These are phyloP conservation scores for Megalops atlanticus DNA, from an alignment of 2,113 vertebrate species.

Conservation along the genomic window DNA sequence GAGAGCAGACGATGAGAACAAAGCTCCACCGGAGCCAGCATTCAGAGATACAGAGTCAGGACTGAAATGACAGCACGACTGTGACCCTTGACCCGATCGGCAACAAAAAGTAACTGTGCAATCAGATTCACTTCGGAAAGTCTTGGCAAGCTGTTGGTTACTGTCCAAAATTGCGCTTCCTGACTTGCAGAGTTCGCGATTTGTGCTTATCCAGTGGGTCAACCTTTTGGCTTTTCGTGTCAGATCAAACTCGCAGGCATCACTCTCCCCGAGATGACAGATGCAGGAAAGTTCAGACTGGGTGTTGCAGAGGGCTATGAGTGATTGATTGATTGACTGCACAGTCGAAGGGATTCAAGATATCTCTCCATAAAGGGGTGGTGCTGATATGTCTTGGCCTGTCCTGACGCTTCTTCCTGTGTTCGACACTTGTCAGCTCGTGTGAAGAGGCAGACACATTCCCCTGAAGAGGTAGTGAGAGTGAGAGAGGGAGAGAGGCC, in stretches of 20 bases:
- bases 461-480: too few species aligned
- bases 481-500: too few species aligned
- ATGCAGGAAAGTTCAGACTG: background rate
- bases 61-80: background rate
- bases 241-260: background rate
- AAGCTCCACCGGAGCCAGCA: background rate
- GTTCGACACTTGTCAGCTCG: too few species aligned
- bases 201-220: background rate
- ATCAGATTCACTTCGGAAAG: too few species aligned
- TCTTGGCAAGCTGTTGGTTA: background rate
- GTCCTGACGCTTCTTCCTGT: too few species aligned
- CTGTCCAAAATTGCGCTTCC: background rate
- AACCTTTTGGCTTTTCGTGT: too few species aligned
- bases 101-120: background rate
- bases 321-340: background rate
- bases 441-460: too few species aligned
- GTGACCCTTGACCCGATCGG: background rate
- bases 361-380: background rate
- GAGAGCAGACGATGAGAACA: conserved; percentile 18
- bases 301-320: background rate
- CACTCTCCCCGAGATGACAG: background rate
- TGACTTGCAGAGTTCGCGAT: background rate
- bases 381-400: background rate
- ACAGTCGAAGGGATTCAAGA: background rate
- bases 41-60: background rate